phyloP scores from a whole-genome alignment of 2,797 vertebrate genomes.

The Bucorvus abyssinicus region DNA sequence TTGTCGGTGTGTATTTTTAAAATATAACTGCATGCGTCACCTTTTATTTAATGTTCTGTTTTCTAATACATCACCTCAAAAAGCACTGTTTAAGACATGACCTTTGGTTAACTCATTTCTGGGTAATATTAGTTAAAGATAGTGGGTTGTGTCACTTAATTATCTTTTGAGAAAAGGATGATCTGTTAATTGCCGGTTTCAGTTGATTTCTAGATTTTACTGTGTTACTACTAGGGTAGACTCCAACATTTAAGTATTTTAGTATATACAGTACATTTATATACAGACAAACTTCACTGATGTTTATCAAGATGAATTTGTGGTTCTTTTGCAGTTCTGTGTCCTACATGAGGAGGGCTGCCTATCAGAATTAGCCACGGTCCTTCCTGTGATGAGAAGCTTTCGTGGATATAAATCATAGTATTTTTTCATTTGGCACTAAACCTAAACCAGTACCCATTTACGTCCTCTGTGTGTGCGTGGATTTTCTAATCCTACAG shows the following conservation, averaged over 20 bases:
- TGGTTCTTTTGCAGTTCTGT: constrained; percentile 86
- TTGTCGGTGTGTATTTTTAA: not conserved
- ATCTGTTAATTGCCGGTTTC: not conserved
- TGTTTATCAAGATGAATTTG: not conserved
- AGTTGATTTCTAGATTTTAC: not conserved
- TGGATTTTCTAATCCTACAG: constrained; percentile 60
- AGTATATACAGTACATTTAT: not conserved
- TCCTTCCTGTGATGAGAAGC: constrained; percentile 30
- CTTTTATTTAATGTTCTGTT: not conserved
- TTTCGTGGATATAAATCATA: constrained; percentile 41
- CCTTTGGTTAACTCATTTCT: constrained; percentile 74
- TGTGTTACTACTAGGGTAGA: not conserved
- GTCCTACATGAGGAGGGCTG: constrained; percentile 85
- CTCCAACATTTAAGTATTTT: constrained; percentile 18
- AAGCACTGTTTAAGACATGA: constrained; percentile 62
- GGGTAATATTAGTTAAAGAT: constrained; percentile 34
- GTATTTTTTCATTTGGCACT: constrained; percentile 49
- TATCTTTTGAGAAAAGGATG: constrained; percentile 23
- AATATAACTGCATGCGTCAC: not conserved
- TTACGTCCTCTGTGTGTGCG: constrained; percentile 39
- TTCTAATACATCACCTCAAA: not conserved
- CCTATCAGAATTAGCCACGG: constrained; percentile 7
- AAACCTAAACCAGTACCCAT: constrained; percentile 63
- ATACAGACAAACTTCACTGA: not conserved
- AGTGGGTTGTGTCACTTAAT: constrained; percentile 40